These are phyloP conservation scores for Austrofundulus limnaeus DNA, from an alignment of 2,113 vertebrate species.

Conservation along the genomic window DNA sequence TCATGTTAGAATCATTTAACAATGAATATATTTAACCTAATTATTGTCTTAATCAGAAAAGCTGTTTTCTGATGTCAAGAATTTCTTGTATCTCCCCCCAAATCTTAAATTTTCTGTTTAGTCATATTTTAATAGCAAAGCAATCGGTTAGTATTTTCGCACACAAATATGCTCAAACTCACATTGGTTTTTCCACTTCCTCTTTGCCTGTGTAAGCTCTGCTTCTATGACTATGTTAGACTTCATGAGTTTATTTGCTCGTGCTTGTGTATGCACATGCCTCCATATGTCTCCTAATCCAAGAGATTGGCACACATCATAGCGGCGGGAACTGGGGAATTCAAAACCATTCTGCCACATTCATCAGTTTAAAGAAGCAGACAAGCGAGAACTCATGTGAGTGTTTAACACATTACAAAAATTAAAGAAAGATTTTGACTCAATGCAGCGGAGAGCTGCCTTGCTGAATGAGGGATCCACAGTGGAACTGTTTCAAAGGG, in stretches of 20 bases:
- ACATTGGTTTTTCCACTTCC: slow-evolving; percentile 17
- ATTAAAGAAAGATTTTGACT: slow-evolving; percentile 67
- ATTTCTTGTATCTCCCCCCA: slow-evolving; percentile 31
- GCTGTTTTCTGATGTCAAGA: slow-evolving; percentile 45
- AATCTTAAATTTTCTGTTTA: slow-evolving; percentile 41
- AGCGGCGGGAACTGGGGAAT: slow-evolving; percentile 54
- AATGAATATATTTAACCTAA: slow-evolving; percentile 12
- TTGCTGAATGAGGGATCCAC: slow-evolving; percentile 58
- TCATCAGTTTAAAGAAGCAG: slow-evolving; percentile 56
- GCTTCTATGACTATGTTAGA: slow-evolving; percentile 19
- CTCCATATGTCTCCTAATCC: slow-evolving; percentile 70
- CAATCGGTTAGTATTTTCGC: slow-evolving; percentile 24
- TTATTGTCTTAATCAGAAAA: slow-evolving; percentile 12
- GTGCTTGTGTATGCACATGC: slow-evolving; percentile 48
- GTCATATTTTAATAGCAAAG: slow-evolving; percentile 21
- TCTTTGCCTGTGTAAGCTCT: neutral
- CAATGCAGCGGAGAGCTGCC: slow-evolving; percentile 47
- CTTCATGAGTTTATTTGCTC: slow-evolving; percentile 47
- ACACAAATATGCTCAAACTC: slow-evolving; percentile 1
- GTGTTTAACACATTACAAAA: slow-evolving; percentile 64
- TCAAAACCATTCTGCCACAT: slow-evolving; percentile 55
- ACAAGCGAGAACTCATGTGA: slow-evolving; percentile 47
- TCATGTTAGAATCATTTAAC: neutral
- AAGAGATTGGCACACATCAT: slow-evolving; percentile 64
- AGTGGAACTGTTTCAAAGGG: slow-evolving; percentile 62